These are phyloP conservation scores for Bolborhynchus lineola DNA, from an alignment of 2,113 vertebrate genomes.

Conservation along the genomic window DNA sequence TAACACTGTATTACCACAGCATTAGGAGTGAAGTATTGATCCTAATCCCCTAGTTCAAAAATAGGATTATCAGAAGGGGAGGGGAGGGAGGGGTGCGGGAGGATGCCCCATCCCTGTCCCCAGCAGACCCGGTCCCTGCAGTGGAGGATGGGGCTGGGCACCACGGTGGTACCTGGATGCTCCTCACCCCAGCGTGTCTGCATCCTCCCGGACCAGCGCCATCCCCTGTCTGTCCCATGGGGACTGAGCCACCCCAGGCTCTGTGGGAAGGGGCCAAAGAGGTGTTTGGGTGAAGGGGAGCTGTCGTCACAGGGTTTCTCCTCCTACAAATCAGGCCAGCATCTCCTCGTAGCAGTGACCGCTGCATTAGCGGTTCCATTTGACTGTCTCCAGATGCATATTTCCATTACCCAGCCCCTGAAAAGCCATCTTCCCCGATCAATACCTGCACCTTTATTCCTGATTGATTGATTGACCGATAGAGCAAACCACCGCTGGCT, in stretches of 20 bases:
- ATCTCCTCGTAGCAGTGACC: neutral
- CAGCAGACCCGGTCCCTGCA: neutral
- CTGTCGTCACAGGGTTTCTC: neutral
- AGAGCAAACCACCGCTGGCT: neutral
- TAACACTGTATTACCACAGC: constrained; percentile 53
- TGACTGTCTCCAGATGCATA: neutral
- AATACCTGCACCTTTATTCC: neutral
- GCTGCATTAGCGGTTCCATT: neutral
- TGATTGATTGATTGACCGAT: constrained; percentile 5
- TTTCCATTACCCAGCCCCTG: neutral
- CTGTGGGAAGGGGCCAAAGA: neutral
- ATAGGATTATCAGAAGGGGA: constrained; percentile 61
- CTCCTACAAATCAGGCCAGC: neutral
- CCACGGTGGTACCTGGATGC: rapidly evolving
- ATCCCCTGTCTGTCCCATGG: rapidly evolving
- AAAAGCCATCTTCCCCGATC: constrained; percentile 10
- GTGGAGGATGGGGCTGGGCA: neutral
- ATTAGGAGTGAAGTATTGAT: constrained; percentile 61
- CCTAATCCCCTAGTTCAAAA: constrained; percentile 64
- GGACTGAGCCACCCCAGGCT: rapidly evolving
- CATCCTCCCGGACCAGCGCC: rapidly evolving
- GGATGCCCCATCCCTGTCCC: neutral
- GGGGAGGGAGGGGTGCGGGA: neutral
- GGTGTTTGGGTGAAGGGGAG: neutral
- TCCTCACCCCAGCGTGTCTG: rapidly evolving